Conservation (phyloP, 2,888 invertebrate species). For the Conomelus anceps region DNA sequence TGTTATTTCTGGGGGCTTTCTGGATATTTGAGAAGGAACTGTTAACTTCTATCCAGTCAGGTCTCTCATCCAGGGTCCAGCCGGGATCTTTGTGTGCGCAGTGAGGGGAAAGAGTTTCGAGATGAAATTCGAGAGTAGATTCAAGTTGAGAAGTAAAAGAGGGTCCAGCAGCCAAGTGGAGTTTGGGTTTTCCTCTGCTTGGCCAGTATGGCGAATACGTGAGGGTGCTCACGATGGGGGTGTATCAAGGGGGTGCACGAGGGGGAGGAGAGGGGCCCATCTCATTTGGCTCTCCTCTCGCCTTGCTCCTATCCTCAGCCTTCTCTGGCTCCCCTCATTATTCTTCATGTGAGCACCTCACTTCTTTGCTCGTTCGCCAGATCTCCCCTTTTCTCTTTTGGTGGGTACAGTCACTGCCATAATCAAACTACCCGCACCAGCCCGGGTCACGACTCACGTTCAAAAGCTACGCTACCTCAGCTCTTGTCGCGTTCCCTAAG, state of each 20-base stretch:
- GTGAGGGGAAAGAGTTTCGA: background rate
- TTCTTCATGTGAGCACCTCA: slow-evolving; percentile 23
- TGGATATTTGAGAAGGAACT: background rate
- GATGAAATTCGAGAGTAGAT: background rate
- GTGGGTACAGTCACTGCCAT: background rate
- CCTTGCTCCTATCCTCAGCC: slow-evolving; percentile 20
- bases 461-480: too few species aligned
- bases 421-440: background rate
- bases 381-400: background rate
- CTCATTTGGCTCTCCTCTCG: slow-evolving; percentile 23
- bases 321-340: slow-evolving; percentile 23
- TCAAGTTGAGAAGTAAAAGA: background rate
- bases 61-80: background rate
- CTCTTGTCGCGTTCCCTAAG: too few species aligned
- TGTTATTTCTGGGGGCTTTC: background rate
- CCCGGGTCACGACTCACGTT: background rate
- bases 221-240: background rate
- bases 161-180: background rate
- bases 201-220: background rate
- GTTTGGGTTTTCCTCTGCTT: background rate
- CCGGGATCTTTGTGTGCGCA: background rate
- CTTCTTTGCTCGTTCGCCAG: background rate
- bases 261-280: slow-evolving; percentile 1
- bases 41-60: background rate
- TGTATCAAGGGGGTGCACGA: background rate